phyloP scores from a whole-genome alignment of 1,140 invertebrate species.

The Leptinotarsa defecta region DNA sequence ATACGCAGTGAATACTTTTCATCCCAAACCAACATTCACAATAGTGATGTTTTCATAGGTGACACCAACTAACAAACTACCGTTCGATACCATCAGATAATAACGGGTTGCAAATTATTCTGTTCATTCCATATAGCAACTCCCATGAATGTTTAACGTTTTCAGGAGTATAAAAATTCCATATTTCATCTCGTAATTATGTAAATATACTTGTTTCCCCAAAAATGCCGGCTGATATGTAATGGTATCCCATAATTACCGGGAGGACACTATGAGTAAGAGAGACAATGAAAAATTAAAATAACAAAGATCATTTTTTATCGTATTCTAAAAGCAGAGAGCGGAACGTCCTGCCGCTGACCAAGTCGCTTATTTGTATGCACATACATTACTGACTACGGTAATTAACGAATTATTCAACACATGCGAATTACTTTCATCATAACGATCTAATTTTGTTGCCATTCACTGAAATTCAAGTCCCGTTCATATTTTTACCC shows the following conservation, averaged over 20 bases:
- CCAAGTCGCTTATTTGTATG: constrained; percentile 39
- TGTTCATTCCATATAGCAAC: no score
- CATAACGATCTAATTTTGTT: constrained; percentile 1
- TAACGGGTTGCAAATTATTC: no score
- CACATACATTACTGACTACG: constrained; percentile 33
- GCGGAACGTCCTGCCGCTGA: constrained; percentile 41
- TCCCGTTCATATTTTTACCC: no score
- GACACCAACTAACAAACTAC: no score
- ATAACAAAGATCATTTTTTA: constrained; percentile 42
- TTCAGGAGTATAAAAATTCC: neutral
- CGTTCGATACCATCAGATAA: no score
- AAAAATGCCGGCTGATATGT: neutral
- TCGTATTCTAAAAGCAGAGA: constrained; percentile 38
- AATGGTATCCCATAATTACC: constrained; percentile 11
- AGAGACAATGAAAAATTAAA: constrained; percentile 42
- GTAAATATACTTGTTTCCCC: neutral
- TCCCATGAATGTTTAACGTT: neutral
- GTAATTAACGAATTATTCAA: constrained; percentile 36
- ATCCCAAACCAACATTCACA: no score
- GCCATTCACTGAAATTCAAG: neutral
- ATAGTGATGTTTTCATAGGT: no score
- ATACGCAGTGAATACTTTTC: no score
- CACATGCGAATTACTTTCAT: constrained; percentile 23
- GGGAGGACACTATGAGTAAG: constrained; percentile 26
- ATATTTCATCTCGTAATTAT: neutral